Percentiles rank a stretch among this genome's conserved stretches.
Conservation (phyloP, 2,113 vertebrate species). For the Takifugu bimaculatus region DNA sequence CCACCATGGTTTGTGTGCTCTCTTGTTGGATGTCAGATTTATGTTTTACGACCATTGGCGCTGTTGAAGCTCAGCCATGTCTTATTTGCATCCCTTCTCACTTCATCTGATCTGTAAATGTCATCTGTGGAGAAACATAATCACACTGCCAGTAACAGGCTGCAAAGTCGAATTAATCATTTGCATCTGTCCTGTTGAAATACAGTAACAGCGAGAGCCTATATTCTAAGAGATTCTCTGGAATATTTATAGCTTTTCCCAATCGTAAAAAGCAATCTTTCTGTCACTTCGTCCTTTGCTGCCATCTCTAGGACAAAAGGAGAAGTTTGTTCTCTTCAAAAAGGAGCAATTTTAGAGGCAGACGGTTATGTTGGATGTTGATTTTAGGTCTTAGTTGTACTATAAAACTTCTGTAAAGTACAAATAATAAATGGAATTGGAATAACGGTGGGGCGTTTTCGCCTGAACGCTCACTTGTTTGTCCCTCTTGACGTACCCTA, state of each 20-base stretch:
- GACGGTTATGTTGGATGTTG: too few relatives aligned
- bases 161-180: background rate
- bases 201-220: background rate
- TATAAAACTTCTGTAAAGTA: too few relatives aligned
- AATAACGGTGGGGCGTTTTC: background rate
- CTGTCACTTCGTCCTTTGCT: conserved; percentile 21
- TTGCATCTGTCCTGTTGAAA: background rate
- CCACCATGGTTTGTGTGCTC: background rate
- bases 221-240: too few relatives aligned
- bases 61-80: background rate
- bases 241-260: too few relatives aligned
- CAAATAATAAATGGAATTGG: too few relatives aligned
- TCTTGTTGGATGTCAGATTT: background rate
- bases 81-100: too few relatives aligned
- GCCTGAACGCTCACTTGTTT: background rate
- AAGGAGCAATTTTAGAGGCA: too few relatives aligned
- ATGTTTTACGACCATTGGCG: background rate
- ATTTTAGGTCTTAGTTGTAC: too few relatives aligned
- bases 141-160: background rate
- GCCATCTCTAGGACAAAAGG: conserved; percentile 31
- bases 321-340: background rate
- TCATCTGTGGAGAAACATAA: conserved; percentile 5
- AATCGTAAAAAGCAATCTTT: background rate
- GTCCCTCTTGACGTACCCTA: conserved; percentile 36
- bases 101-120: background rate